Evolutionary conservation across 2,888 invertebrate species (phyloP).

Genomic region (Catocala sponsa): DNA sequence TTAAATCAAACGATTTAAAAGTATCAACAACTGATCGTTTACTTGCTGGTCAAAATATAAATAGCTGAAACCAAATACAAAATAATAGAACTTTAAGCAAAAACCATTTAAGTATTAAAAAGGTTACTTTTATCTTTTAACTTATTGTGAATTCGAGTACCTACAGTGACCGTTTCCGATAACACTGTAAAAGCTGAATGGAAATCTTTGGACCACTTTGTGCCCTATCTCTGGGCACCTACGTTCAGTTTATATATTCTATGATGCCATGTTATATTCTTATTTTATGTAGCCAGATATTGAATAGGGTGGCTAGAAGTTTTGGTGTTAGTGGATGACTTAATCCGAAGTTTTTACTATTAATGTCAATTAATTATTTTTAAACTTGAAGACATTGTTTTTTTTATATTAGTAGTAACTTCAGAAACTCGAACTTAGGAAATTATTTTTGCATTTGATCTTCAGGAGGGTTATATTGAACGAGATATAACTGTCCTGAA

Average conservation of each 20-base stretch:
- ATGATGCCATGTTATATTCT: slow-evolving; percentile 34
- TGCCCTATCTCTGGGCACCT: slow-evolving; percentile 5
- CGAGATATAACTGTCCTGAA: too few relatives aligned
- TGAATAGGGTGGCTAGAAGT: slow-evolving; percentile 44
- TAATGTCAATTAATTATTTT: too few relatives aligned
- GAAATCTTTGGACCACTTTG: slow-evolving; percentile 10
- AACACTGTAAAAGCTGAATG: slow-evolving; percentile 9
- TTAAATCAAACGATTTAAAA: too few relatives aligned
- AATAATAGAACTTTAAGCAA: not conserved
- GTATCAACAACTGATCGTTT: too few relatives aligned
- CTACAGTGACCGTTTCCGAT: slow-evolving; percentile 8
- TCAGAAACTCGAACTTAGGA: too few relatives aligned
- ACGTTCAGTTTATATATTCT: slow-evolving; percentile 19
- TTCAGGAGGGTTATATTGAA: too few relatives aligned
- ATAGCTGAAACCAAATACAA: too few relatives aligned
- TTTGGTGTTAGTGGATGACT: not conserved
- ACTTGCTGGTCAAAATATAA: too few relatives aligned
- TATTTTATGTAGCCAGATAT: slow-evolving; percentile 53
- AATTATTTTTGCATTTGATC: too few relatives aligned
- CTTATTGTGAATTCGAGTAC: slow-evolving; percentile 7
- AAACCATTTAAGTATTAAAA: not conserved
- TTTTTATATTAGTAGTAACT: too few relatives aligned
- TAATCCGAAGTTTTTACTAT: not conserved
- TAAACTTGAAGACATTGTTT: too few relatives aligned
- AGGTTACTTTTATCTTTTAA: not conserved